A percentile compares a stretch with the other conserved stretches of the same genome.
These are phyloP conservation scores for Halyomorpha halys DNA, from an alignment of 1,140 invertebrate species.

Conservation along the genomic window DNA sequence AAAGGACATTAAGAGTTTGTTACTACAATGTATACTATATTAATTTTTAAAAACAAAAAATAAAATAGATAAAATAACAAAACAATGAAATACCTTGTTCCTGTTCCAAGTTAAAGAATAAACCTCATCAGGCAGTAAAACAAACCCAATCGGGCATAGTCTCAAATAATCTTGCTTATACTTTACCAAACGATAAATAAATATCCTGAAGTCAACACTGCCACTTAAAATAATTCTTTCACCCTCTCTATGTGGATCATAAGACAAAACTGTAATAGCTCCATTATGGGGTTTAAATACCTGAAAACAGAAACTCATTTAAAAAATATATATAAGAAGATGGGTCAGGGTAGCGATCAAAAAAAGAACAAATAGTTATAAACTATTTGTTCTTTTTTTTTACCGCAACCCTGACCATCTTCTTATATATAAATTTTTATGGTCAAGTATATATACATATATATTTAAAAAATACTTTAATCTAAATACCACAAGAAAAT, in stretches of 20 bases:
- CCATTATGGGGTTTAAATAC: slow-evolving; percentile 54
- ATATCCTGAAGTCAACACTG: slow-evolving; percentile 53
- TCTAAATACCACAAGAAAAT: not conserved
- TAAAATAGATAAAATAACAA: no score
- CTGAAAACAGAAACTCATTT: slow-evolving; percentile 37
- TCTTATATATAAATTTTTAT: no score
- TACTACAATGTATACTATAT: no score
- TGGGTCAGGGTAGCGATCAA: no score
- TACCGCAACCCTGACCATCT: no score
- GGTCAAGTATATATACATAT: no score
- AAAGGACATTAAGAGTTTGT: no score
- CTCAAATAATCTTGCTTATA: slow-evolving; percentile 23
- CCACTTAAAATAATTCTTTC: slow-evolving; percentile 49
- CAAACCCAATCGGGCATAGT: slow-evolving; percentile 52
- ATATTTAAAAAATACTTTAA: no score
- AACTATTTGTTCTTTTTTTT: no score
- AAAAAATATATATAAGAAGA: no score
- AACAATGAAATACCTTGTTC: not conserved
- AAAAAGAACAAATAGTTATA: no score
- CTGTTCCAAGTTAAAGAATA: slow-evolving; percentile 52
- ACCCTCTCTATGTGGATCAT: slow-evolving; percentile 38
- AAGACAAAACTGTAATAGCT: slow-evolving; percentile 45
- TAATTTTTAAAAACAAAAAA: no score
- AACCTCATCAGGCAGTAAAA: slow-evolving; percentile 47
- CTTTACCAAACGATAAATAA: slow-evolving; percentile 45